phyloP scores from a whole-genome alignment of 2,888 invertebrate species.

The Pollenia labialis region DNA sequence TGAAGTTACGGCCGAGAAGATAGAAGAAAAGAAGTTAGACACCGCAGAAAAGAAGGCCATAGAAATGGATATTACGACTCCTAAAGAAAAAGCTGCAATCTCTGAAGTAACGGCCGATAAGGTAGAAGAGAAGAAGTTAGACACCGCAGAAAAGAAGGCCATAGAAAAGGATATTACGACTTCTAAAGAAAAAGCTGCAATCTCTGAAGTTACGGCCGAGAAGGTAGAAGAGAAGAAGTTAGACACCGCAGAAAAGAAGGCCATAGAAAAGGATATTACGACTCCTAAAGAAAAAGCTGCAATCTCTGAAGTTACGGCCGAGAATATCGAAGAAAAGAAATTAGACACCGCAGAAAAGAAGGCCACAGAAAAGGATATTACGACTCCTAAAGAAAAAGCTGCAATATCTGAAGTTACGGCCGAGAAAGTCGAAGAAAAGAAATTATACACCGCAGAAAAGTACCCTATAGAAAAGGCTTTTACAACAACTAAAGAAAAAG shows the following conservation, averaged over 20 bases:
- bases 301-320: slow-evolving; percentile 21
- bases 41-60: slow-evolving; percentile 69
- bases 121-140: not conserved
- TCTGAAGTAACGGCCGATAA: not conserved
- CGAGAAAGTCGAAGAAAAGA: slow-evolving; percentile 46
- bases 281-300: slow-evolving; percentile 35
- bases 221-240: slow-evolving; percentile 46
- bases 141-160: not conserved
- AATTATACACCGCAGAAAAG: slow-evolving; percentile 33
- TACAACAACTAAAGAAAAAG: not conserved
- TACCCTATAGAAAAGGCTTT: slow-evolving; percentile 18
- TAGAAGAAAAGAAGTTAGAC: slow-evolving; percentile 59
- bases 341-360: slow-evolving; percentile 54
- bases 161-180: slow-evolving; percentile 17
- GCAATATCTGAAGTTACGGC: slow-evolving; percentile 26
- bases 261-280: not conserved
- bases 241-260: slow-evolving; percentile 18
- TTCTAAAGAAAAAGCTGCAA: slow-evolving; percentile 53
- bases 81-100: slow-evolving; percentile 1
- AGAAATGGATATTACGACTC: slow-evolving; percentile 41
- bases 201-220: slow-evolving; percentile 45
- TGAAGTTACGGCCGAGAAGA: slow-evolving; percentile 13
- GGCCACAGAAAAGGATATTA: not conserved
- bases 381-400: not conserved
- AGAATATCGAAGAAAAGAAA: slow-evolving; percentile 50